A percentile compares a stretch with the other conserved stretches of the same genome.
phyloP scores from a whole-genome alignment of 2,113 vertebrate genomes.

The Calyptommatus sinebrachiatus region DNA sequence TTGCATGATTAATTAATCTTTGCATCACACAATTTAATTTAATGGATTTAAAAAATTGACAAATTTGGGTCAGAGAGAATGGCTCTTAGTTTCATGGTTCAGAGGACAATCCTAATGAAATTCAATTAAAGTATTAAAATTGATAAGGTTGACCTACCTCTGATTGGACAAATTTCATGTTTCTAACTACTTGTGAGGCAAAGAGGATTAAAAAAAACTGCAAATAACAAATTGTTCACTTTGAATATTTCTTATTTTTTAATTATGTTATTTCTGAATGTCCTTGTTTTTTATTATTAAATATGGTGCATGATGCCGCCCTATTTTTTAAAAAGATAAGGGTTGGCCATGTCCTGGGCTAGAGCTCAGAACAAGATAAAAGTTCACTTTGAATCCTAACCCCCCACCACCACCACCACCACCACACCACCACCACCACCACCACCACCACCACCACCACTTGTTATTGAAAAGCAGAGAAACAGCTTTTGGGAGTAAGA shows the following conservation, averaged over 20 bases:
- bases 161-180: background rate
- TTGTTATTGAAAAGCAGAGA: too few species aligned
- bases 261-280: too few species aligned
- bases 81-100: constrained; percentile 53
- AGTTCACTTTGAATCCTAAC: too few species aligned
- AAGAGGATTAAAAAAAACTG: background rate
- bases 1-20: constrained; percentile 60
- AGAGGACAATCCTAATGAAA: constrained; percentile 40
- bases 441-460: too few species aligned
- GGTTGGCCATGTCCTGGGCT: too few species aligned
- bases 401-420: too few species aligned
- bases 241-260: background rate
- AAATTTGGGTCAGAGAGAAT: constrained; percentile 31
- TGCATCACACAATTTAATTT: constrained; percentile 58
- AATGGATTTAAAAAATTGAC: constrained; percentile 54
- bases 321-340: too few species aligned
- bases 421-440: too few species aligned
- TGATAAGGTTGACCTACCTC: constrained; percentile 12
- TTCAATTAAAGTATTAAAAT: constrained; percentile 59
- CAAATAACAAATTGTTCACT: background rate
- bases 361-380: too few species aligned
- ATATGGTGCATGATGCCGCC: too few species aligned
- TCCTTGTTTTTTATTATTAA: too few species aligned
- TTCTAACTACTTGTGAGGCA: background rate
- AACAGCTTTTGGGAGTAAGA: too few species aligned